phyloP scores from a whole-genome alignment of 1,140 invertebrate genomes.

The Pachyrhynchus sulphureomaculatus region DNA sequence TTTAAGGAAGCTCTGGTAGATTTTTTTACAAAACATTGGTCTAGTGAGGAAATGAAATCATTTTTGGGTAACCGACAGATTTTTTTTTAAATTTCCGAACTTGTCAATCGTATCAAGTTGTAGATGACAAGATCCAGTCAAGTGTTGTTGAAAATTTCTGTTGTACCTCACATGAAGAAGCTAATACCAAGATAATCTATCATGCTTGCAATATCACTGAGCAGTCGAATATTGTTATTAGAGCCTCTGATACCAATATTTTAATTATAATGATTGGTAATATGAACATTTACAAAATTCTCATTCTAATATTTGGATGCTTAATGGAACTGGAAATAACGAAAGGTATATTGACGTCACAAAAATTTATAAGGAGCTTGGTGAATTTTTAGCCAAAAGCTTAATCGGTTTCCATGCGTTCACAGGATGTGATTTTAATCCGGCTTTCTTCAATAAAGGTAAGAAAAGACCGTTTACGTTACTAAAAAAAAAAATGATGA shows the following conservation, averaged over 20 bases:
- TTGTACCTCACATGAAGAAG: slow-evolving; percentile 37
- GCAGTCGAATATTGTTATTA: slow-evolving; percentile 33
- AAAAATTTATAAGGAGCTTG: slow-evolving; percentile 16
- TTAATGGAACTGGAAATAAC: slow-evolving; percentile 23
- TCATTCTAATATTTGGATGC: slow-evolving; percentile 35
- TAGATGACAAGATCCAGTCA: slow-evolving; percentile 23
- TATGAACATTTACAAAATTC: slow-evolving; percentile 32
- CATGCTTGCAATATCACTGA: slow-evolving; percentile 33
- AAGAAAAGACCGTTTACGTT: slow-evolving; percentile 10
- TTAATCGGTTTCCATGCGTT: slow-evolving; percentile 20
- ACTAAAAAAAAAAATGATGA: background rate
- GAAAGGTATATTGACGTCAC: slow-evolving; percentile 26
- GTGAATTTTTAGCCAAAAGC: slow-evolving; percentile 21
- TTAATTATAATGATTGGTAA: slow-evolving; percentile 37
- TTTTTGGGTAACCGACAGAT: slow-evolving; percentile 28
- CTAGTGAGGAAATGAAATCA: slow-evolving; percentile 29
- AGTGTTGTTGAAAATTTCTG: slow-evolving; percentile 34
- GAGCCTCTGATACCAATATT: slow-evolving; percentile 36
- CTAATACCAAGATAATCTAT: slow-evolving; percentile 38
- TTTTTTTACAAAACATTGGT: slow-evolving; percentile 33
- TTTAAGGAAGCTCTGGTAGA: slow-evolving; percentile 29
- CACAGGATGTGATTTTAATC: slow-evolving; percentile 33
- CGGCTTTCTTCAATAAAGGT: slow-evolving; percentile 20
- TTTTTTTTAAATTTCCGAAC: slow-evolving; percentile 34
- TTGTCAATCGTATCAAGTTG: slow-evolving; percentile 36